These are phyloP conservation scores for Psix sp. DNA, from an alignment of 1,140 invertebrate genomes.

Conservation along the genomic window DNA sequence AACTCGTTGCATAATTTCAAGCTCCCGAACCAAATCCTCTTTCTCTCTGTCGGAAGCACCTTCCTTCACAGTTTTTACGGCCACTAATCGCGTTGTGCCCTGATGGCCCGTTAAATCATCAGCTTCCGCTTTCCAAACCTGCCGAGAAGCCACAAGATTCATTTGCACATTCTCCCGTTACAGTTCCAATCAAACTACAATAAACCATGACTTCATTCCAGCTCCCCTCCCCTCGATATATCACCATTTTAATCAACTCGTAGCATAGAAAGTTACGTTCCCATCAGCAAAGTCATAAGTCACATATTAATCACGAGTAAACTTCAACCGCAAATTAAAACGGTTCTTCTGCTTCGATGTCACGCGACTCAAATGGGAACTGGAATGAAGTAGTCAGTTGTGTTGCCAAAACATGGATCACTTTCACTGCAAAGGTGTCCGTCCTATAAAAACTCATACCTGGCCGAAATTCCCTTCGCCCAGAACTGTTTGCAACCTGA, in stretches of 20 bases:
- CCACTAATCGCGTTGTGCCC: constrained; percentile 86
- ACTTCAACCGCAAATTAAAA: constrained; percentile 6
- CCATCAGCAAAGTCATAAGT: constrained; percentile 11
- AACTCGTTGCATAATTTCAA: constrained; percentile 90
- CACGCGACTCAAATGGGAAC: not conserved
- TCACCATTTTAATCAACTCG: constrained; percentile 17
- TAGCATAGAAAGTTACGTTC: constrained; percentile 17
- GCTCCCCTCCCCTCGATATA: not conserved
- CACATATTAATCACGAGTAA: constrained; percentile 1
- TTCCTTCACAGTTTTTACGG: constrained; percentile 88
- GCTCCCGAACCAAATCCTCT: constrained; percentile 86
- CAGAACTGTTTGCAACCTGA: constrained; percentile 86
- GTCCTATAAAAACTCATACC: constrained; percentile 74
- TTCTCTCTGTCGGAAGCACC: constrained; percentile 85
- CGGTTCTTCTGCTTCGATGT: constrained; percentile 4
- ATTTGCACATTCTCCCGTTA: constrained; percentile 23
- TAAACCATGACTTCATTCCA: constrained; percentile 15
- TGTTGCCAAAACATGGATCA: constrained; percentile 17
- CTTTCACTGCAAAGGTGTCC: constrained; percentile 44
- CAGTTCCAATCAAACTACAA: constrained; percentile 31
- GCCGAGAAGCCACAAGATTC: constrained; percentile 31
- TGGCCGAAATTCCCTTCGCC: constrained; percentile 91
- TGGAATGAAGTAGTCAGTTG: constrained; percentile 11
- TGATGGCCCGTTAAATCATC: constrained; percentile 87
- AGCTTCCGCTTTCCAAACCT: constrained; percentile 90